Evolutionary conservation across 2,888 invertebrate species (phyloP), one percentile per base, ranked within the genome.

Genomic region (Leptinotarsa rubiginosa): DNA sequence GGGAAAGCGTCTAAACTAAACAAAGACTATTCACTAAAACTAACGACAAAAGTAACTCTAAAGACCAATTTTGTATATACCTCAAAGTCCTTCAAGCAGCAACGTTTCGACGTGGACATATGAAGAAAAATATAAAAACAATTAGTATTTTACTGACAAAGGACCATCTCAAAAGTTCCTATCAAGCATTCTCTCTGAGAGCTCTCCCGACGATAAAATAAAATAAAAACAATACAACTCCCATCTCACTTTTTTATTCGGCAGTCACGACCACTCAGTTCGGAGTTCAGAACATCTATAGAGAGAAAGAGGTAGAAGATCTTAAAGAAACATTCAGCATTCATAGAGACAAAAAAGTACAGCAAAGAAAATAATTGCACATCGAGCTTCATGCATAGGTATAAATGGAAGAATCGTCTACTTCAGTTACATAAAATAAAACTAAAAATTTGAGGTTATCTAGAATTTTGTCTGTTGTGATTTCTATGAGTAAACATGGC

Each of bases 151-250:
- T 81, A 81, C 89, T 83, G 84, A 85, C 86, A 93, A 93, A 94
- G 95, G 95, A 95, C 95, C 95, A 95, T 95, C 95, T 95, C 95
- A 95, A 95, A 95, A 95, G 94, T 93, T 94, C 94, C 94, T 92
- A 81, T 81, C 75, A 92, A 91, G 90, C 91, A 89, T 54, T 68
- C 70, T 56, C 59, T 87, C 86, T 78, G 80, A 78, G 83, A 84
- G 84, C 83, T 81, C 78, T 83, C 83, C 85, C 82, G 84, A 83
- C 52, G 67, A n/a, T 31, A 22, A 13, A 50, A 49, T 18, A 41
- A 41, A 10, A 41, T 41, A 41, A 52, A 72, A 54, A 22, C 56
- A 50, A 80, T 77, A 78, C 64, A 77, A 74, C 73, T 77, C 78
- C 77, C 56, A 64, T 71, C 59, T 73, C 70, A 65, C 65, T 75